Percentiles rank a stretch among this genome's conserved stretches.
These are phyloP conservation scores for Sparidentex hasta DNA, from an alignment of 2,797 vertebrate species.

Conservation along the genomic window DNA sequence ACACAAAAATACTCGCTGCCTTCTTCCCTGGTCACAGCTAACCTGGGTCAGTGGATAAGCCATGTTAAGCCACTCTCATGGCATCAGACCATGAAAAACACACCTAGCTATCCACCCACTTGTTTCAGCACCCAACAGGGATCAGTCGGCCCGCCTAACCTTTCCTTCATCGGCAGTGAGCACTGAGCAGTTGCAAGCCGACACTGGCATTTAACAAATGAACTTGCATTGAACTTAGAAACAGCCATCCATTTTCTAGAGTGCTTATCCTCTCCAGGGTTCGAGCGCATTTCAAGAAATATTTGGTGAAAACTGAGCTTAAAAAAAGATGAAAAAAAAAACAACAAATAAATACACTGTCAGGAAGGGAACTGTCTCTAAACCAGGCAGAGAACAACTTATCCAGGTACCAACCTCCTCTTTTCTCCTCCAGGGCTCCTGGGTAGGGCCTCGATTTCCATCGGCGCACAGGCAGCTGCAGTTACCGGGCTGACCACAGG, in stretches of 20 bases:
- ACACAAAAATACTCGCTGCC: neutral
- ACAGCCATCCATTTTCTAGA: neutral
- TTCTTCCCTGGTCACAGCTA: slow-evolving; percentile 47
- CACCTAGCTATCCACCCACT: slow-evolving; percentile 40
- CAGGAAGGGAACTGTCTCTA: neutral
- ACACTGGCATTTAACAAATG: neutral
- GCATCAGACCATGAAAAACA: slow-evolving; percentile 69
- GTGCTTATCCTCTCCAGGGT: neutral
- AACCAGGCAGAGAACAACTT: neutral
- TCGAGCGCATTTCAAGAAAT: neutral
- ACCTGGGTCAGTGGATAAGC: slow-evolving; percentile 67
- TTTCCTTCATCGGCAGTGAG: slow-evolving; percentile 14
- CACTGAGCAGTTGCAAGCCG: slow-evolving; percentile 1
- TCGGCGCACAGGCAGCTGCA: slow-evolving; percentile 84
- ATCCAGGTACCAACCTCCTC: slow-evolving; percentile 87
- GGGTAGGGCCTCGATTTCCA: slow-evolving; percentile 92
- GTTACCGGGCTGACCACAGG: slow-evolving; percentile 81
- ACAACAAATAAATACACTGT: fast-evolving
- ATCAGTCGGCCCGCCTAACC: slow-evolving; percentile 25
- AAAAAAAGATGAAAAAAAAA: neutral
- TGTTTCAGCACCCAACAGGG: slow-evolving; percentile 31
- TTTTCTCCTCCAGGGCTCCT: slow-evolving; percentile 90
- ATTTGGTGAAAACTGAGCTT: neutral
- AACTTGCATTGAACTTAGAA: neutral
- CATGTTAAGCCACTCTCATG: slow-evolving; percentile 68